Conservation (phyloP, 2,888 invertebrate genomes). For the Gnatocerus cornutus region DNA sequence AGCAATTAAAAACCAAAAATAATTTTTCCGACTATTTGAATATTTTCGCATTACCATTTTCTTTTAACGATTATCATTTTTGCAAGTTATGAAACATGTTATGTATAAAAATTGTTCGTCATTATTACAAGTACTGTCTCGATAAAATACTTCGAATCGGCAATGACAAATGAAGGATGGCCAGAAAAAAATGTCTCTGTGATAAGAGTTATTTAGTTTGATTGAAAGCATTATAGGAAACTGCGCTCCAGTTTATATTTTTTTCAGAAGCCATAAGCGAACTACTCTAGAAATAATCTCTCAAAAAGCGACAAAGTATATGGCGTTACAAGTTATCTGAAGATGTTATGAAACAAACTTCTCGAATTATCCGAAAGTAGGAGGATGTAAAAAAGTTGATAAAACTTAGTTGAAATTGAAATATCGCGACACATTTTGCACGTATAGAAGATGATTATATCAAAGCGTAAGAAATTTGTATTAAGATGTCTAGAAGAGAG, state of each 20-base stretch:
- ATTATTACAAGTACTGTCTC: too few relatives aligned
- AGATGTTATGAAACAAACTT: conserved; percentile 49
- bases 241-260: neutral
- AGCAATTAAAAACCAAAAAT: too few relatives aligned
- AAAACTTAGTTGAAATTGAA: conserved; percentile 49
- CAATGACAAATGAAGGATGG: too few relatives aligned
- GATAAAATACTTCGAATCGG: too few relatives aligned
- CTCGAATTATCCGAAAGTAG: conserved; percentile 44
- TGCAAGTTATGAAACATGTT: too few relatives aligned
- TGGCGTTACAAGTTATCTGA: conserved; percentile 49
- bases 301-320: conserved; percentile 46
- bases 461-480: conserved; percentile 22
- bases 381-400: conserved; percentile 47
- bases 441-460: conserved; percentile 24
- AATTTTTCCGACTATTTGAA: too few relatives aligned
- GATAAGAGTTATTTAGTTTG: too few relatives aligned
- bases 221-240: too few relatives aligned
- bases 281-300: conserved; percentile 28
- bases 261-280: conserved; percentile 1
- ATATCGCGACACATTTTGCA: conserved; percentile 26
- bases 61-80: too few relatives aligned
- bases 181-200: too few relatives aligned
- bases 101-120: too few relatives aligned
- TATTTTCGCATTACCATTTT: too few relatives aligned
- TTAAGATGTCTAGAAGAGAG: conserved; percentile 22